These are phyloP conservation scores for Eueides isabella DNA, from an alignment of 1,140 invertebrate species.

Conservation along the genomic window DNA sequence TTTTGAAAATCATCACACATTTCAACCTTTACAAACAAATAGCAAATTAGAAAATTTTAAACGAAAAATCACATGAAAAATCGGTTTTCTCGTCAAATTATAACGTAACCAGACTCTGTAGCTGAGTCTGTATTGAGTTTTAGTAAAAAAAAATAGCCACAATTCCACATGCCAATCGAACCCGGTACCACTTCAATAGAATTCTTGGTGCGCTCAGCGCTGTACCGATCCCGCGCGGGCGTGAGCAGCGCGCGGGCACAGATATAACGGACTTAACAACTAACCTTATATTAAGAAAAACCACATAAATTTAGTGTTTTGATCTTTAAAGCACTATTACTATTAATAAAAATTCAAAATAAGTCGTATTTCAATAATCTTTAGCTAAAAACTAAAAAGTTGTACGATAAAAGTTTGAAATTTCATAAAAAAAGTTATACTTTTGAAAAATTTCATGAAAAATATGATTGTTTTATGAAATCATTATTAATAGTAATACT, in stretches of 20 bases:
- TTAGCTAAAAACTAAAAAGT: not conserved
- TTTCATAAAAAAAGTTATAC: not conserved
- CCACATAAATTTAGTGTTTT: constrained; percentile 32
- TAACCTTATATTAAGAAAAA: constrained; percentile 52
- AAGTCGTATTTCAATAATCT: not conserved
- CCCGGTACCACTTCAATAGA: constrained; percentile 48
- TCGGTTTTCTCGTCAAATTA: not conserved
- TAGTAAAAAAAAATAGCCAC: constrained; percentile 12
- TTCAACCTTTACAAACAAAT: too few species aligned
- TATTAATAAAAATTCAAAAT: not conserved
- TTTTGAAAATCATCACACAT: too few species aligned
- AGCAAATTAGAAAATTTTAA: too few species aligned
- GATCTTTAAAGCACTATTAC: constrained; percentile 1
- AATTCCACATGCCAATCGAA: constrained; percentile 43
- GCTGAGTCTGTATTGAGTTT: not conserved
- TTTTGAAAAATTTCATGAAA: not conserved
- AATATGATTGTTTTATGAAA: not conserved
- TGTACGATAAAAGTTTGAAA: not conserved
- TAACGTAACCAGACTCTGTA: not conserved
- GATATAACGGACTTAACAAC: constrained; percentile 67
- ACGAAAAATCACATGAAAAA: not conserved
- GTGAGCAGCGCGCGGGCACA: constrained; percentile 71
- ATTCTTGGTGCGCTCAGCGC: constrained; percentile 74
- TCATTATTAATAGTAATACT: constrained; percentile 16
- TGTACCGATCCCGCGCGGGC: constrained; percentile 65